These are phyloP conservation scores for Myoxocephalus aenaeus DNA, from an alignment of 2,797 vertebrate species.

Conservation along the genomic window DNA sequence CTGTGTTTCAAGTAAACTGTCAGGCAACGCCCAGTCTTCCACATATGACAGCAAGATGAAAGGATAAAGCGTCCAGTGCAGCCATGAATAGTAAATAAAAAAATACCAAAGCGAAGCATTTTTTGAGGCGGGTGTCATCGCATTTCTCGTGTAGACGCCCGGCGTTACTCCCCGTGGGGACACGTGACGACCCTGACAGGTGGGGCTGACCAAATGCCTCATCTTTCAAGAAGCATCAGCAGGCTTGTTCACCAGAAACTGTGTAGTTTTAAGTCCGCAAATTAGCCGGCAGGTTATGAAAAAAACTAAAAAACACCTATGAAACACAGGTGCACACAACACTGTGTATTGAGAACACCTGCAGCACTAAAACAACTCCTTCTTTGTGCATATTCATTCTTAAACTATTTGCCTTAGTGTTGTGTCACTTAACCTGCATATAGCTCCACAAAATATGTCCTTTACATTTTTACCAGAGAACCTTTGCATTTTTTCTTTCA, in stretches of 20 bases:
- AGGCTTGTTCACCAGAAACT: neutral
- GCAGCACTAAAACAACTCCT: neutral
- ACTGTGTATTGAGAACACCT: neutral
- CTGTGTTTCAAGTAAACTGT: neutral
- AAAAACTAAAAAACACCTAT: neutral
- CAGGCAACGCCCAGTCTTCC: slow-evolving; percentile 6
- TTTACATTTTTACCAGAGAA: neutral
- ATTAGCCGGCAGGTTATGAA: neutral
- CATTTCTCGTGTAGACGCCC: neutral
- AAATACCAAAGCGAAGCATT: neutral
- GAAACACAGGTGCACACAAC: neutral
- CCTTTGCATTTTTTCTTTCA: no score
- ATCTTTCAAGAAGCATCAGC: neutral
- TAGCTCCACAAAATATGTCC: neutral
- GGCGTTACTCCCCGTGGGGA: neutral
- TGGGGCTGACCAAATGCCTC: neutral
- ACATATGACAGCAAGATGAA: slow-evolving; percentile 18
- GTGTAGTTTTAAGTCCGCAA: neutral
- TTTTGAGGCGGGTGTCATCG: neutral
- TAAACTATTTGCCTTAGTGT: neutral
- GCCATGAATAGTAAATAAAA: no score
- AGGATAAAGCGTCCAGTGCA: neutral
- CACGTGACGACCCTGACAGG: neutral
- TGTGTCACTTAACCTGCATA: neutral
- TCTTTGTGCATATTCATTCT: neutral